Base-by-base conservation (phyloP, 2,113 vertebrate genomes). In the Ornithorhynchus anatinus region DNA sequence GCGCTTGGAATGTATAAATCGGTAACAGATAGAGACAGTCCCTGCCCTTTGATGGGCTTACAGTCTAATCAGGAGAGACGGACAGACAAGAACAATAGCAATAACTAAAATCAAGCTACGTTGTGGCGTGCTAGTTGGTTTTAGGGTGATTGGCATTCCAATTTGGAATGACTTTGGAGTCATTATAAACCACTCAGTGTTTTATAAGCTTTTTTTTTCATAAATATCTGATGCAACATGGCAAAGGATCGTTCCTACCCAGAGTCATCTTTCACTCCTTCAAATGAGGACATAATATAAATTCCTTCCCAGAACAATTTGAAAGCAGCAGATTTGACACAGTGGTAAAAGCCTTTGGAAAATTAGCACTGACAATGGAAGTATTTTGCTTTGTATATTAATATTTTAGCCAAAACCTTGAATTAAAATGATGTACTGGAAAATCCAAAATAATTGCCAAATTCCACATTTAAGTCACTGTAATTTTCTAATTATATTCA, bases 301-400 rank as follows among this genome's bases (percentile, higher is more conserved):
- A 59, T 37, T 73, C 9, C 15, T 63, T 23, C 56, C 67, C 57
- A 45, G n/a, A 25, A 69, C 48, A 37, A 8, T 3, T 33, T 37
- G 8, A 42, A 37, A 33, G 17, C 23, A 33, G 42, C 58, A 69
- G 45, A 45, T 8, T n/a, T 60, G n/a, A 69, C 48, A 60, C 3
- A 51, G 25, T 14, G 44, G 58, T 16, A 23, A 50, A 66, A 70
- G 19, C 5, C 31, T 77, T 35, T 47, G 58, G 48, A 80, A 78
- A 54, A 54, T 63, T 37, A 36, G 33, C 48, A 39, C 27, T 10
- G 9, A 59, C 8, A 50, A 50, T 66, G 16, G 11, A 69, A 22
- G 42, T 37, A 25, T 4, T 31, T 16, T n/a, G 14, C 37, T 52
- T 51, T 45, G 62, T 20, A 57, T 37, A 66, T 27, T 72, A 27